Base-by-base conservation (phyloP, 2,797 vertebrate genomes). In the Enteromius treurensis region DNA sequence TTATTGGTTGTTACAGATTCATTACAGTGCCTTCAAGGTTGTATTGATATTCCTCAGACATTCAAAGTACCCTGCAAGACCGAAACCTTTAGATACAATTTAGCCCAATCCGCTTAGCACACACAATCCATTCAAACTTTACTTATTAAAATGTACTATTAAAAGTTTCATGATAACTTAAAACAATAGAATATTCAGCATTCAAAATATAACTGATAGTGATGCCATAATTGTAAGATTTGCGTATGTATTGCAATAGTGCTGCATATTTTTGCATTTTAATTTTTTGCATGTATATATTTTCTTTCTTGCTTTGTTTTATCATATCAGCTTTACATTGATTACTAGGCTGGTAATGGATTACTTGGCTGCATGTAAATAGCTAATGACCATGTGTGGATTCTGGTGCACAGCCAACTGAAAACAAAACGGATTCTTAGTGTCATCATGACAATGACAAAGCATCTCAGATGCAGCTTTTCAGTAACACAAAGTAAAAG, bases 11-110 rank as follows among this genome's bases (percentile, higher is more conserved):
- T 23, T 68, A 77, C 49, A 67, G 71, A 77, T 77, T 67, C 17
- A 42, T 82, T 82, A 65, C 60, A 53, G 42, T 67, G 71, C 21
- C 70, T 75, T 45, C n/a, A 67, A 82, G 70, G 60, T 77, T 77
- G 37, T 62, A 77, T 64, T 78, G 42, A 47, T 49, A 64, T 51
- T 49, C 62, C 17, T 42, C 6, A 67, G 21, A 68, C 60, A 75
- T 53, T 67, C 14, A 40, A 51, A 21, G 9, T 26, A 67, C 5
- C n/a, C 45, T 42, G 53, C 7, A 65, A 45, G 17, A 32, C 34
- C 45, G 6, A 82, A 68, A 67, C 32, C 49, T 73, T 29, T 42
- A 23, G 8, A 49, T 37, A 19, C 14, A 60, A 29, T 47, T 47
- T 19, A 60, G 34, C 23, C 7, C 53, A 32, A 71, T 60, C 17